Evolutionary conservation across 2,888 invertebrate genomes (phyloP).

Genomic region (Sepiola atlantica): DNA sequence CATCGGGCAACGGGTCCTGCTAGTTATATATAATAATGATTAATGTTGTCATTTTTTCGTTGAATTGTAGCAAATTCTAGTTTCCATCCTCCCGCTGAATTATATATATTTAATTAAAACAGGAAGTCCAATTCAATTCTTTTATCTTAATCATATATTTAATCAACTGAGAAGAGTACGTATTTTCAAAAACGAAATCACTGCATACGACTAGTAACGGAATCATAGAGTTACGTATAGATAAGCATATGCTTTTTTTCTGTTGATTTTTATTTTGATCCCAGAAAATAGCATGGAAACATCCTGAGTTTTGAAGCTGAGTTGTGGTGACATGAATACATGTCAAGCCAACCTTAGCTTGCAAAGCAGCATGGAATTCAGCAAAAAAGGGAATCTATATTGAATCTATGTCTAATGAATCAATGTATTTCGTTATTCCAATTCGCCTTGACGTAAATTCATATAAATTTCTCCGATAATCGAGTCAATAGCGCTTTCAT

Average conservation of each 20-base stretch:
- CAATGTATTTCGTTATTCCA: background rate
- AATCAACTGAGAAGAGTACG: background rate
- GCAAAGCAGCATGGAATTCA: background rate
- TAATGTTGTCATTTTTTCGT: too few species aligned
- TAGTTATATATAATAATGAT: too few species aligned
- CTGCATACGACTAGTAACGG: background rate
- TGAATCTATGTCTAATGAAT: conserved; percentile 20
- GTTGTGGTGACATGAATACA: background rate
- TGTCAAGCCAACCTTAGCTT: background rate
- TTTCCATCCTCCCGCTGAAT: background rate
- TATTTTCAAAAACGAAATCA: background rate
- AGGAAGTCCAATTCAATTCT: background rate
- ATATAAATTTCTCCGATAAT: background rate
- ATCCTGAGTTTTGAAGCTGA: background rate
- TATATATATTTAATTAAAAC: background rate
- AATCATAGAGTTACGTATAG: background rate
- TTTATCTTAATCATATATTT: background rate
- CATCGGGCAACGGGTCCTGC: too few species aligned
- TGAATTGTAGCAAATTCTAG: too few species aligned
- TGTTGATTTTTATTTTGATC: too few species aligned
- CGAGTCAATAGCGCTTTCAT: conserved; percentile 7
- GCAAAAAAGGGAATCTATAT: background rate
- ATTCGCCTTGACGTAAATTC: background rate
- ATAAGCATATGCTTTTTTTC: background rate
- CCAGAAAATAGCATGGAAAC: background rate